phyloP scores from a whole-genome alignment of 2,888 invertebrate species.

The Watsonalla binaria region DNA sequence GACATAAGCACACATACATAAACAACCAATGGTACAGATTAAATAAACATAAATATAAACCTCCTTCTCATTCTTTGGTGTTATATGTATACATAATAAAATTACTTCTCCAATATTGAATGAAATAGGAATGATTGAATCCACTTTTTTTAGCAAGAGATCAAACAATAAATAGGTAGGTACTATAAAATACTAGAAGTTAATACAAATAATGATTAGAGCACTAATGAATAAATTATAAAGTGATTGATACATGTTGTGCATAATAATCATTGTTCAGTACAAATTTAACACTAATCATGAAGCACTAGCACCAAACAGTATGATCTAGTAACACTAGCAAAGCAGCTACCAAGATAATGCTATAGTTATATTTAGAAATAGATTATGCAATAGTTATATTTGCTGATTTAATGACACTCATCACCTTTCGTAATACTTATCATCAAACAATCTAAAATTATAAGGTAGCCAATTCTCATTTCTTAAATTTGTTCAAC shows the following conservation, averaged over 20 bases:
- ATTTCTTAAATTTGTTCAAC: too few relatives aligned
- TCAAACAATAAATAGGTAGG: background rate
- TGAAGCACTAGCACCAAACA: slow-evolving; percentile 67
- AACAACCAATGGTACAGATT: too few relatives aligned
- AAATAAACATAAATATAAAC: too few relatives aligned
- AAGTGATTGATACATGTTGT: slow-evolving; percentile 27
- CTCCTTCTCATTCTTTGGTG: slow-evolving; percentile 33
- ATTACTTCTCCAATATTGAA: background rate
- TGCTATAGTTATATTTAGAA: background rate
- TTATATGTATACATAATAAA: slow-evolving; percentile 14
- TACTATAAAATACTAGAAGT: background rate
- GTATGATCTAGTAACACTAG: slow-evolving; percentile 46
- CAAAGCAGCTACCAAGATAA: slow-evolving; percentile 37
- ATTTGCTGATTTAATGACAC: background rate
- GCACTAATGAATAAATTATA: background rate
- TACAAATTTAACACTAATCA: slow-evolving; percentile 50
- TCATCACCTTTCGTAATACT: too few relatives aligned
- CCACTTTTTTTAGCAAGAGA: background rate
- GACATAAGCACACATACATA: too few relatives aligned
- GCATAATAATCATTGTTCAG: slow-evolving; percentile 39
- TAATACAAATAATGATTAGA: slow-evolving; percentile 4
- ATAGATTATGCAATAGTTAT: background rate
- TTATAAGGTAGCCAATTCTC: too few relatives aligned
- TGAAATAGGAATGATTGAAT: background rate
- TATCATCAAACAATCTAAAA: too few relatives aligned